Base-by-base conservation (phyloP, 2,888 invertebrate genomes). In the Pecten maximus region DNA sequence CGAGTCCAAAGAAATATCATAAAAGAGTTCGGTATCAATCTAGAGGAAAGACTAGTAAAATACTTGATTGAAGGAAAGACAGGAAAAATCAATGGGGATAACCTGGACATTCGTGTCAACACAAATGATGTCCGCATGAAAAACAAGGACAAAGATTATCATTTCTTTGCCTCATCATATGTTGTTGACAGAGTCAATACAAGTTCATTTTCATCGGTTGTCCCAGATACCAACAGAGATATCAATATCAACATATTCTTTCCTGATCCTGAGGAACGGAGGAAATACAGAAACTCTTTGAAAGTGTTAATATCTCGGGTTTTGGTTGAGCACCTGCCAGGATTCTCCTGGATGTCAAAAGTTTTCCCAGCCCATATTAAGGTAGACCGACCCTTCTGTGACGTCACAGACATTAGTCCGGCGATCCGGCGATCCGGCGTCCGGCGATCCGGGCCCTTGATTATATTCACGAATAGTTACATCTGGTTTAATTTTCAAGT, bases 21-120 rank as follows among this genome's bases (percentile, higher is more conserved):
- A n/a, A n/a, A n/a, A n/a, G n/a, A n/a, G n/a, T n/a, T n/a, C n/a
- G n/a, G n/a, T n/a, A n/a, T n/a, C n/a, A n/a, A n/a, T n/a, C n/a
- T 23, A 54, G 35, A 44, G 40, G 48, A 89, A 35, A 12, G 16
- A 12, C 39, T 89, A 39, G 40, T 90, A 6, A 35, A 86, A n/a
- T 23, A 44, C n/a, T 44, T 88, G 28, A 19, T 0, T n/a, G 74
- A 35, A 74, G n/a, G n/a, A n/a, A n/a, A n/a, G n/a, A n/a, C n/a
- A n/a, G n/a, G n/a, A n/a, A n/a, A n/a, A n/a, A n/a, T 90, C 8
- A 90, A 90, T 90, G 90, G 90, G 19, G 90, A 90, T 89, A 90
- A 90, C 87, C n/a, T 90, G 19, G 90, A 90, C 50, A 23, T 90
- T 8, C 40, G 60, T 74, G 90, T 90, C 16, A 23, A 23, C 8